These are phyloP conservation scores for Pelochelys cantorii DNA, from an alignment of 2,797 vertebrate species.

Conservation along the genomic window DNA sequence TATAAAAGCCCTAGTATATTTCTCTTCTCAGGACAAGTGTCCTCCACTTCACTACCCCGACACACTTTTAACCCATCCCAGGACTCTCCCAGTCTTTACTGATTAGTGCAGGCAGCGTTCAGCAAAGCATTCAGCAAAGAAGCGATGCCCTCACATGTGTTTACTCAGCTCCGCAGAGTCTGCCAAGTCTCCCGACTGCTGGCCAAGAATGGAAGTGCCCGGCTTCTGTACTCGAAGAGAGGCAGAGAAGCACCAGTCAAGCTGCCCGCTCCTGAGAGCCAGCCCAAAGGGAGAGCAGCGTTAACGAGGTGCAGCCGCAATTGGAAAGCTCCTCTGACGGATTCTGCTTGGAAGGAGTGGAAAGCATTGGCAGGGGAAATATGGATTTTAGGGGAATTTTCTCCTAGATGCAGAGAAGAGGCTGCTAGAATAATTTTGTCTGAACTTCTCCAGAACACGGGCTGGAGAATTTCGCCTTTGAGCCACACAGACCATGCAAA, in stretches of 20 bases:
- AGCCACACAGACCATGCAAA: conserved; percentile 1
- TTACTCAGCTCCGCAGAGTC: conserved; percentile 63
- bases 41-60: conserved; percentile 53
- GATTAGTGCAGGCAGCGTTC: conserved; percentile 55
- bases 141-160: conserved; percentile 63
- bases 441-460: background rate
- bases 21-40: conserved; percentile 57
- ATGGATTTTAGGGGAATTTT: background rate
- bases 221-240: conserved; percentile 62
- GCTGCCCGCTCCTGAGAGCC: conserved; percentile 18
- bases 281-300: conserved; percentile 61
- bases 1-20: conserved; percentile 67
- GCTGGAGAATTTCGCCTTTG: background rate
- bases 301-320: conserved; percentile 37
- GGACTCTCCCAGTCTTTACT: conserved; percentile 58
- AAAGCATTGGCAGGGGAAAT: conserved; percentile 66
- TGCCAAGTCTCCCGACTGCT: conserved; percentile 63
- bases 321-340: conserved; percentile 44
- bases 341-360: conserved; percentile 56
- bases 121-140: conserved; percentile 31
- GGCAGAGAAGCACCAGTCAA: conserved; percentile 62
- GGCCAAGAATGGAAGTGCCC: conserved; percentile 69
- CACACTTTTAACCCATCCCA: conserved; percentile 61
- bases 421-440: background rate
- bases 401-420: background rate